Conservation (phyloP, 2,888 invertebrate genomes). For the Netelia melanura region DNA sequence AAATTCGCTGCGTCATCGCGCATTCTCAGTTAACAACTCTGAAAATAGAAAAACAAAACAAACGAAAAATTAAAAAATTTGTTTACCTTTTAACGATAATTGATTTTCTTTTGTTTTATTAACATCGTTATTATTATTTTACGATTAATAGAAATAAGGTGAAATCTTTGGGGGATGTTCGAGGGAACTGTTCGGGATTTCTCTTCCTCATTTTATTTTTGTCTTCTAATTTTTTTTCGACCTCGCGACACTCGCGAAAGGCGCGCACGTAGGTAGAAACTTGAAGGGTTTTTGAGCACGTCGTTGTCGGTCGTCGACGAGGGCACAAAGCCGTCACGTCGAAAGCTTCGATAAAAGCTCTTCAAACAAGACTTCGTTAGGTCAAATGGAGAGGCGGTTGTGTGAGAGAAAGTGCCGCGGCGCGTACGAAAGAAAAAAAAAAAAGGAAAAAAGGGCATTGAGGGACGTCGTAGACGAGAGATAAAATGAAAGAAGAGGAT, state of each 20-base stretch:
- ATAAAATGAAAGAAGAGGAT: conserved; percentile 1
- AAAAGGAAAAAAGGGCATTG: conserved; percentile 12
- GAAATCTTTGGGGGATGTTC: not conserved
- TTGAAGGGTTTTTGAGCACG: conserved; percentile 13
- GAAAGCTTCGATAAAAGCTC: conserved; percentile 69
- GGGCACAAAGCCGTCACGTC: conserved; percentile 52
- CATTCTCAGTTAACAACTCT: conserved; percentile 84
- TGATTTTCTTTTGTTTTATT: too few relatives aligned
- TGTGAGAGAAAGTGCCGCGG: not conserved
- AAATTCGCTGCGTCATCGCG: conserved; percentile 84
- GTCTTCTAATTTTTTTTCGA: not conserved
- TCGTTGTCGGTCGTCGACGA: conserved; percentile 28
- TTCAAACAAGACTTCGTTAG: conserved; percentile 72
- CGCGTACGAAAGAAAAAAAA: conserved; percentile 7
- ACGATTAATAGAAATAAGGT: too few relatives aligned
- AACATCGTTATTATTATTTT: too few relatives aligned
- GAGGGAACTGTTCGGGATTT: not conserved
- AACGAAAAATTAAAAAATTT: not conserved
- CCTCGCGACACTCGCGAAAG: too few relatives aligned
- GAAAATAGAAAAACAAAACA: conserved; percentile 72
- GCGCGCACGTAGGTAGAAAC: not conserved
- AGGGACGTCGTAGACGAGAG: conserved; percentile 5
- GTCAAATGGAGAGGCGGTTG: conserved; percentile 47
- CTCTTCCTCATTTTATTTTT: not conserved
- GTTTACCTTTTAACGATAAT: too few relatives aligned